Percentiles rank a stretch among this genome's conserved stretches.
These are phyloP conservation scores for Megastigmus dorsalis DNA, from an alignment of 2,888 invertebrate genomes.

Conservation along the genomic window DNA sequence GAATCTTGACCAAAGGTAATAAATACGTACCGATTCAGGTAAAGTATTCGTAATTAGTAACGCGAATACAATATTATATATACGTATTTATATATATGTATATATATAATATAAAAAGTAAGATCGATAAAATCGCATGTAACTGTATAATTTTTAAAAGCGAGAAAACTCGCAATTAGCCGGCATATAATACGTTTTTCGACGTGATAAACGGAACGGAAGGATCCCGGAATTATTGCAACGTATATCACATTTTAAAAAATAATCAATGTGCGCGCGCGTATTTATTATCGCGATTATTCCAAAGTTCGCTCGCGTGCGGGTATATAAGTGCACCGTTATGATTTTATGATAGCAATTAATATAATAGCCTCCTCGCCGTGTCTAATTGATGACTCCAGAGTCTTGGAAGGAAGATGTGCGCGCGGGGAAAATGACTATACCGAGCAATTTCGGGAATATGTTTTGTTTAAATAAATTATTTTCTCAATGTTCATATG, in stretches of 20 bases:
- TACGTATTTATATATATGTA: no score
- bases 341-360: constrained; percentile 33
- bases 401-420: no score
- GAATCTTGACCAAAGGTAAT: not conserved
- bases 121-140: no score
- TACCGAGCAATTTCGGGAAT: no score
- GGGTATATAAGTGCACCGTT: not conserved
- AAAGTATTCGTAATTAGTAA: not conserved
- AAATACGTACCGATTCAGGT: not conserved
- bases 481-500: no score
- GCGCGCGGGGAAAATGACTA: no score
- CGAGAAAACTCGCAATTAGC: not conserved
- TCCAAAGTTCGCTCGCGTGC: not conserved
- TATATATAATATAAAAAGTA: not conserved
- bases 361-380: not conserved
- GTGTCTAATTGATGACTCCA: no score
- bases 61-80: not conserved
- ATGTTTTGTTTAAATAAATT: no score
- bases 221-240: not conserved
- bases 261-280: not conserved
- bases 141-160: no score
- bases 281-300: constrained; percentile 21
- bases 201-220: constrained; percentile 11
- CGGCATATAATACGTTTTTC: not conserved
- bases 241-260: not conserved